These are phyloP conservation scores for Latrodectus hesperus DNA, from an alignment of 2,888 invertebrate genomes.

Conservation along the genomic window DNA sequence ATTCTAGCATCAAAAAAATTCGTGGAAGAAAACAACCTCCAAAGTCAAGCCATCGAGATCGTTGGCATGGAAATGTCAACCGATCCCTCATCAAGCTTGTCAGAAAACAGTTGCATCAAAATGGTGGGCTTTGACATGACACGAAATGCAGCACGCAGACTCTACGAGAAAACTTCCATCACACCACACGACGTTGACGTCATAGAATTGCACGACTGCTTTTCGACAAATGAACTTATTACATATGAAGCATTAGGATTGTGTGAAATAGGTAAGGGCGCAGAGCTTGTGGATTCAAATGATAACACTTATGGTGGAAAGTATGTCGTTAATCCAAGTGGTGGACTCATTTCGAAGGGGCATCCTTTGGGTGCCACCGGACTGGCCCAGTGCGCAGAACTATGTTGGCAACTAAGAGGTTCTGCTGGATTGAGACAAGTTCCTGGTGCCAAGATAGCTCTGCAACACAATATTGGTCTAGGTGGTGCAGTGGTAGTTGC, in stretches of 20 bases:
- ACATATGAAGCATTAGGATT: slow-evolving; percentile 97
- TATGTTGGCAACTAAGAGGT: slow-evolving; percentile 91
- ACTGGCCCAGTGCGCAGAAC: slow-evolving; percentile 91
- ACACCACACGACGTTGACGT: slow-evolving; percentile 91
- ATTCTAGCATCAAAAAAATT: slow-evolving; percentile 93
- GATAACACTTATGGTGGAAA: slow-evolving; percentile 98
- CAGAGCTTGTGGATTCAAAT: slow-evolving; percentile 91
- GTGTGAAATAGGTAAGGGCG: slow-evolving; percentile 88
- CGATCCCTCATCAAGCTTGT: slow-evolving; percentile 89
- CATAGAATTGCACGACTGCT: slow-evolving; percentile 97
- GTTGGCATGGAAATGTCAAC: slow-evolving; percentile 97
- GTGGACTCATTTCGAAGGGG: slow-evolving; percentile 97
- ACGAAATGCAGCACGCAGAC: slow-evolving; percentile 84
- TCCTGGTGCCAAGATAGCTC: slow-evolving; percentile 85
- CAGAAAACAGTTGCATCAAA: slow-evolving; percentile 86
- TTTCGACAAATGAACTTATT: slow-evolving; percentile 96
- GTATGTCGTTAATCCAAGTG: slow-evolving; percentile 98
- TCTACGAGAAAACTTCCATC: slow-evolving; percentile 85
- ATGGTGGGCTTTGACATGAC: slow-evolving; percentile 95
- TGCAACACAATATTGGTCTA: slow-evolving; percentile 95
- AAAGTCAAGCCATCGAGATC: slow-evolving; percentile 93
- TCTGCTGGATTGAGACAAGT: slow-evolving; percentile 87
- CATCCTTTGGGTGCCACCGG: slow-evolving; percentile 97
- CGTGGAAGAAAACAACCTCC: slow-evolving; percentile 86
- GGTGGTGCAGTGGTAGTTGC: slow-evolving; percentile 96